These are phyloP conservation scores for Pollenia angustigena DNA, from an alignment of 2,888 invertebrate genomes.

Conservation along the genomic window DNA sequence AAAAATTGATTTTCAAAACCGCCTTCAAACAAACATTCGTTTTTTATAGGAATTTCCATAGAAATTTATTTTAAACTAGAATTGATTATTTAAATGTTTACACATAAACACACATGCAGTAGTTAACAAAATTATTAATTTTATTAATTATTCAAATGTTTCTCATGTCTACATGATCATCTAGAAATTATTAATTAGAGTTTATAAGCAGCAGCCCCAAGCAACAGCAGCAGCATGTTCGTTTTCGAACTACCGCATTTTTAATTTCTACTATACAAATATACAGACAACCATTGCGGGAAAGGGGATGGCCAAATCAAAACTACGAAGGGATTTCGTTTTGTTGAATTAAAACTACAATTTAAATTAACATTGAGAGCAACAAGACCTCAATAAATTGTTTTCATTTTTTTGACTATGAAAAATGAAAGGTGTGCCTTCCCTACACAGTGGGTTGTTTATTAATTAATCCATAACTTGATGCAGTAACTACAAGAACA, in stretches of 20 bases:
- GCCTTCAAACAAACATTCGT: not conserved
- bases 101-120: not conserved
- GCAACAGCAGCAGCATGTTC: slow-evolving; percentile 38
- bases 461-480: slow-evolving; percentile 69
- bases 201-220: slow-evolving; percentile 36
- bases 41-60: slow-evolving; percentile 7
- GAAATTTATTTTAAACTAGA: not conserved
- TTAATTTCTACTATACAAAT: slow-evolving; percentile 25
- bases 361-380: slow-evolving; percentile 18
- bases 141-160: slow-evolving; percentile 37
- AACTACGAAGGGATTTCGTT: not conserved
- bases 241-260: slow-evolving; percentile 60
- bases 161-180: not conserved
- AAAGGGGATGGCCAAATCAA: not conserved
- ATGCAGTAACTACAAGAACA: not conserved
- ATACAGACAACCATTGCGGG: not conserved
- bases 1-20: not conserved
- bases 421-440: slow-evolving; percentile 68
- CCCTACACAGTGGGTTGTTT: slow-evolving; percentile 66
- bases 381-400: slow-evolving; percentile 22
- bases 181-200: slow-evolving; percentile 45
- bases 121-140: slow-evolving; percentile 6
- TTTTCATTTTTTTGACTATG: slow-evolving; percentile 64
- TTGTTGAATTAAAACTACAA: slow-evolving; percentile 24
- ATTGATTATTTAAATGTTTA: slow-evolving; percentile 6